Evolutionary conservation across 2,797 vertebrate genomes (phyloP).

Genomic region (Chaunax sp.): DNA sequence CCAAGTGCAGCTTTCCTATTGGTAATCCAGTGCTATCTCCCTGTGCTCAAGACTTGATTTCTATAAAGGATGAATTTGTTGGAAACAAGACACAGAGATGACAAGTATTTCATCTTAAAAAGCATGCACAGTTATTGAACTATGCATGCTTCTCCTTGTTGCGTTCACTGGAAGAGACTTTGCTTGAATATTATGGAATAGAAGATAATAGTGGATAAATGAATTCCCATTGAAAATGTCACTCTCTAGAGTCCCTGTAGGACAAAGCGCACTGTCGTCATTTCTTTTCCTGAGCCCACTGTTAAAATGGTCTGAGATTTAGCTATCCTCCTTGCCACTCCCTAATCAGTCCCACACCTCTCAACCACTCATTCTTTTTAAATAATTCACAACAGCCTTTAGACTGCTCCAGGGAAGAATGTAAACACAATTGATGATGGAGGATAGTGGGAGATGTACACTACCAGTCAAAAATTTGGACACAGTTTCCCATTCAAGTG

Average conservation of each 20-base stretch:
- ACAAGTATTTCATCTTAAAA: background rate
- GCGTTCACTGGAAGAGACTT: background rate
- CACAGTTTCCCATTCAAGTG: too few species aligned
- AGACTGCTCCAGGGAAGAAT: constrained; percentile 48
- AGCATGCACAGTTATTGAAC: background rate
- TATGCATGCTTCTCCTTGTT: background rate
- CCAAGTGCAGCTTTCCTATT: constrained; percentile 41
- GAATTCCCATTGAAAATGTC: constrained; percentile 11
- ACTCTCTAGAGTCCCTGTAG: constrained; percentile 2
- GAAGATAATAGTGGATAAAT: background rate
- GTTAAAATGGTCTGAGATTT: constrained; percentile 65
- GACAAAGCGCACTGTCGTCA: constrained; percentile 23
- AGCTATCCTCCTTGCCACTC: constrained; percentile 65
- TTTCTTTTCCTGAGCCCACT: constrained; percentile 56
- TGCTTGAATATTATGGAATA: background rate
- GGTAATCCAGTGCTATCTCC: constrained; percentile 12
- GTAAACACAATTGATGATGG: constrained; percentile 47
- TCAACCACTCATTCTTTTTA: constrained; percentile 71
- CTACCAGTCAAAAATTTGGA: background rate
- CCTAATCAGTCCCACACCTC: constrained; percentile 75
- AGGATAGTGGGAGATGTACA: constrained; percentile 23
- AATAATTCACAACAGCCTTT: constrained; percentile 77
- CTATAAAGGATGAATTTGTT: constrained; percentile 13
- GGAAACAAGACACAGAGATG: background rate
- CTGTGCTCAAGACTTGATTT: constrained; percentile 7